phyloP scores from a whole-genome alignment of 2,888 invertebrate species.

The Callimorpha dominula region DNA sequence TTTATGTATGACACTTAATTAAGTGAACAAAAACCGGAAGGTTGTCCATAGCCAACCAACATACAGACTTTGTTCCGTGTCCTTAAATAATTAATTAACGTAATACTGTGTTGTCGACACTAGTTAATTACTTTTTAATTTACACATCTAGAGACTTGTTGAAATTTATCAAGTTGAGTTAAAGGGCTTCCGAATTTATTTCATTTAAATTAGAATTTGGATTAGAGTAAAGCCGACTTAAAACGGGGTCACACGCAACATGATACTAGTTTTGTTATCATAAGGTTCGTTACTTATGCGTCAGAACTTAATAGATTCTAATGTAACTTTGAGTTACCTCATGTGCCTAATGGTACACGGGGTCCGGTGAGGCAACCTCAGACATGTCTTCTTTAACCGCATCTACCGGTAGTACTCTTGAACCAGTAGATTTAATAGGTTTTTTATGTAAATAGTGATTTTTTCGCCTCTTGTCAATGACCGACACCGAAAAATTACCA shows the following conservation, averaged over 20 bases:
- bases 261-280: neutral
- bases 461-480: neutral
- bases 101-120: constrained; percentile 9
- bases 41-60: neutral
- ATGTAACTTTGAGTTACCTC: too few species aligned
- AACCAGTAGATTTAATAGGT: neutral
- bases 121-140: constrained; percentile 14
- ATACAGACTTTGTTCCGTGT: constrained; percentile 7
- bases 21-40: constrained; percentile 1
- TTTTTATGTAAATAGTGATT: neutral
- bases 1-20: constrained; percentile 4
- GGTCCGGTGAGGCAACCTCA: too few species aligned
- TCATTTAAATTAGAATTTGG: constrained; percentile 34
- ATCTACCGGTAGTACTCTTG: neutral
- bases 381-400: neutral
- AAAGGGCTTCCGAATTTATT: constrained; percentile 35
- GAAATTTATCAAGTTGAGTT: neutral
- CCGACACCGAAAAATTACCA: neutral
- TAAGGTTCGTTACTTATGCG: too few species aligned
- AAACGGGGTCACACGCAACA: neutral
- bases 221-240: neutral
- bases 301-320: too few species aligned
- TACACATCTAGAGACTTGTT: neutral
- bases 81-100: constrained; percentile 18
- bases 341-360: too few species aligned